A percentile compares a stretch with the other conserved stretches of the same genome.
Evolutionary conservation across 53 echinoderm and acorn worm species (phyloP).

Genomic region (Patiria pectinifera): DNA sequence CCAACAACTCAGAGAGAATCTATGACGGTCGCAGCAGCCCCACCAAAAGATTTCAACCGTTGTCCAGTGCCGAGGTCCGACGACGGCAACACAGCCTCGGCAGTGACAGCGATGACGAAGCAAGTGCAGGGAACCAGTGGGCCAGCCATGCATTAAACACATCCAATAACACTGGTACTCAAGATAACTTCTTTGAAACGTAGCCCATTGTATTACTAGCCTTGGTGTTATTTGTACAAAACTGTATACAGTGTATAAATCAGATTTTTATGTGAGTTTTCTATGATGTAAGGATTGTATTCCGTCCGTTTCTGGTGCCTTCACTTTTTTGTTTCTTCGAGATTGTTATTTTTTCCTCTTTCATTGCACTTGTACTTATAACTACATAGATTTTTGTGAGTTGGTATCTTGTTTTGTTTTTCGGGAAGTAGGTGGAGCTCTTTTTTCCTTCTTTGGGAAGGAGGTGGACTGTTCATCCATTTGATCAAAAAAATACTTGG

Average conservation of each 20-base stretch:
- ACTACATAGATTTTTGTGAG: no score
- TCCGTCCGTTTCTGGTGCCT: no score
- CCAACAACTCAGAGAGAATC: slow-evolving; percentile 94
- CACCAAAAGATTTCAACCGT: slow-evolving; percentile 69
- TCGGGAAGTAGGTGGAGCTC: no score
- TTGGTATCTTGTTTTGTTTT: no score
- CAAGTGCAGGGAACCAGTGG: slow-evolving; percentile 50
- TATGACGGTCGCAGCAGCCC: slow-evolving; percentile 96
- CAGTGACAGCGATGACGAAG: slow-evolving; percentile 71
- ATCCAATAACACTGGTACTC: slow-evolving; percentile 17
- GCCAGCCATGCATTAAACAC: slow-evolving; percentile 20
- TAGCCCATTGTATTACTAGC: neutral
- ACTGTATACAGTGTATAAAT: no score
- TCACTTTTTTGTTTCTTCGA: neutral
- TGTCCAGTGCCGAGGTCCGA: slow-evolving; percentile 64
- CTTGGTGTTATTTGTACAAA: neutral
- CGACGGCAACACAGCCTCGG: slow-evolving; percentile 54
- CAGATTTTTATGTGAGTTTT: no score
- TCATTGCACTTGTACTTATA: no score
- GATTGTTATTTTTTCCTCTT: no score
- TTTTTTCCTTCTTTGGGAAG: no score
- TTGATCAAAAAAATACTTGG: no score
- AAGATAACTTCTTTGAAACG: slow-evolving; percentile 84
- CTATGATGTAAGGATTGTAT: no score
- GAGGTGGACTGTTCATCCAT: no score